Conservation (phyloP, 2,888 invertebrate species). For the Epirrita christyi region DNA sequence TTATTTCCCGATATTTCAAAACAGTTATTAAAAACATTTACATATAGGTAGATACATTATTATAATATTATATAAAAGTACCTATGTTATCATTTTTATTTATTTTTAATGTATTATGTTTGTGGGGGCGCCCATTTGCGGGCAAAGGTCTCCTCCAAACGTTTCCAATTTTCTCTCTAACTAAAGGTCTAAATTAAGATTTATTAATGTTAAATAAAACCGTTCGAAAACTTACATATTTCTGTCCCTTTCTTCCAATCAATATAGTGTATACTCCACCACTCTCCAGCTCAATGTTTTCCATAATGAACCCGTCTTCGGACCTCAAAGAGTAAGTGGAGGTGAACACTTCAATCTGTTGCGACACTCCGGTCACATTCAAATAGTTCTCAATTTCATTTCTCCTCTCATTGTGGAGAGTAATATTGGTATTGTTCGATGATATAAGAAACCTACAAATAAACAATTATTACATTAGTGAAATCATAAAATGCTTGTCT, state of each 20-base stretch:
- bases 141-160: too few species aligned
- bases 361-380: constrained; percentile 43
- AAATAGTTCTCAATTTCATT: constrained; percentile 53
- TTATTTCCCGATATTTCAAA: too few species aligned
- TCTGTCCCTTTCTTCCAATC: constrained; percentile 43
- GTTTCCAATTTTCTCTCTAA: too few species aligned
- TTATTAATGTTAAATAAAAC: too few species aligned
- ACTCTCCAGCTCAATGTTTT: constrained; percentile 50
- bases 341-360: constrained; percentile 59
- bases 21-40: too few species aligned
- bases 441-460: constrained; percentile 53
- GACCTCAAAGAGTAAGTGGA: constrained; percentile 55
- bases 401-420: constrained; percentile 53
- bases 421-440: constrained; percentile 44
- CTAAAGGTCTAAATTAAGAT: too few species aligned
- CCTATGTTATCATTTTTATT: too few species aligned
- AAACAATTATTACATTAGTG: background rate
- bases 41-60: too few species aligned
- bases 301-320: constrained; percentile 38
- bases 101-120: too few species aligned
- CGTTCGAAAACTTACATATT: constrained; percentile 48
- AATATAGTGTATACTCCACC: constrained; percentile 65
- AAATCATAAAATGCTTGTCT: too few species aligned
- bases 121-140: too few species aligned
- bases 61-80: too few species aligned